These are phyloP conservation scores for Epiblema foenella DNA, from an alignment of 2,888 invertebrate genomes.

Conservation along the genomic window DNA sequence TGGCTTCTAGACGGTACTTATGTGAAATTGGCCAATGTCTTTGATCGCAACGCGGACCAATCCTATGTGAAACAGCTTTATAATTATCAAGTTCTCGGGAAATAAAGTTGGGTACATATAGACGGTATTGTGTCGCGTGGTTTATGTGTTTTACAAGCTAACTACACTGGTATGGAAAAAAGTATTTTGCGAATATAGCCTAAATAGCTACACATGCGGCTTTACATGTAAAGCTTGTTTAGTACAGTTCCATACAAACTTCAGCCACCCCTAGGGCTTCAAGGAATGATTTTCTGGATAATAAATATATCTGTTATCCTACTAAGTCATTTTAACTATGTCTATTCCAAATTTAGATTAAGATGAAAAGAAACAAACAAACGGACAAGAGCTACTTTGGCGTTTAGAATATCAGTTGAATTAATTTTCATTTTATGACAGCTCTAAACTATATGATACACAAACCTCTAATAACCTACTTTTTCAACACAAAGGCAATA, in stretches of 20 bases:
- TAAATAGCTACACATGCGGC: too few species aligned
- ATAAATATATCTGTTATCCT: neutral
- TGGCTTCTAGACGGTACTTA: conserved; percentile 77
- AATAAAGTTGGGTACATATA: conserved; percentile 43
- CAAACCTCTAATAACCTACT: neutral
- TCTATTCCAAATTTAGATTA: neutral
- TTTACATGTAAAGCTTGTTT: neutral
- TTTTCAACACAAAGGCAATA: conserved; percentile 8
- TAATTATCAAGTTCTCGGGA: conserved; percentile 70
- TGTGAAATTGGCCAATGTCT: conserved; percentile 81
- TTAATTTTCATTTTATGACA: neutral
- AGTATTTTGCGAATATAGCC: neutral
- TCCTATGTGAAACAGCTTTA: conserved; percentile 78
- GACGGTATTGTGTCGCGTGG: neutral
- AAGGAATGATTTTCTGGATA: neutral
- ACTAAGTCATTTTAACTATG: neutral
- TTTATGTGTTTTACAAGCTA: too few species aligned
- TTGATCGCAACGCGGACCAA: conserved; percentile 70
- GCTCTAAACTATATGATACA: neutral
- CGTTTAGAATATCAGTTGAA: neutral
- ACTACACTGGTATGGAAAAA: neutral
- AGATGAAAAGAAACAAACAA: too few species aligned
- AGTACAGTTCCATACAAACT: neutral
- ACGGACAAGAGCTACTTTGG: neutral
- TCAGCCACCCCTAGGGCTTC: neutral